Evolutionary conservation across 2,888 invertebrate genomes (phyloP).

Genomic region (Agonopterix subpropinquella): DNA sequence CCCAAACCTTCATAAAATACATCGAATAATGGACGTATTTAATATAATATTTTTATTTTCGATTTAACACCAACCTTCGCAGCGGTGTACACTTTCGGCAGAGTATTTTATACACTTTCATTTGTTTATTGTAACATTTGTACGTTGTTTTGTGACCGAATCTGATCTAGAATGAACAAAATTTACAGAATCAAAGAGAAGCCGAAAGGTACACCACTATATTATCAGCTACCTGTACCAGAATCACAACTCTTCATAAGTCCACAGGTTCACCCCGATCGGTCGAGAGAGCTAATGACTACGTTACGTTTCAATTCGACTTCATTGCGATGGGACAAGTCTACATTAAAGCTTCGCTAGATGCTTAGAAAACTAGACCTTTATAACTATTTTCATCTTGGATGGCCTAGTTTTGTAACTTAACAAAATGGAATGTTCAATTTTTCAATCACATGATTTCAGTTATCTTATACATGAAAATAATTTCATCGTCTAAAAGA

Average conservation of each 20-base stretch:
- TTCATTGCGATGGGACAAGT: slow-evolving; percentile 61
- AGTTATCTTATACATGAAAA: background rate
- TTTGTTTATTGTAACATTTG: slow-evolving; percentile 7
- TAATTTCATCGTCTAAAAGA: background rate
- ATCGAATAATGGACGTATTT: slow-evolving; percentile 37
- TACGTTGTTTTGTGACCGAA: slow-evolving; percentile 3
- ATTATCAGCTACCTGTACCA: background rate
- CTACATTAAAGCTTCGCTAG: slow-evolving; percentile 52
- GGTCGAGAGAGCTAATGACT: slow-evolving; percentile 59
- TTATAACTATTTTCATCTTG: background rate
- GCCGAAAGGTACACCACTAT: background rate
- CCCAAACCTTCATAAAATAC: slow-evolving; percentile 63
- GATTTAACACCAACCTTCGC: no score
- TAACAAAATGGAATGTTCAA: slow-evolving; percentile 2
- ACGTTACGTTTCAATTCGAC: slow-evolving; percentile 41
- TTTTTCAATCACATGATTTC: background rate
- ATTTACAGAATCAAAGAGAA: background rate
- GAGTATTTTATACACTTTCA: no score
- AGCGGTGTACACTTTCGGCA: slow-evolving; percentile 9
- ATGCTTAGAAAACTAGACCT: no score
- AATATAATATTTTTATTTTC: slow-evolving; percentile 6
- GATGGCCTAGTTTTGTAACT: background rate
- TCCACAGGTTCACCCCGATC: slow-evolving; percentile 15
- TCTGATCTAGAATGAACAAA: background rate
- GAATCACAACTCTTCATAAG: background rate